Evolutionary conservation across 2,888 invertebrate genomes (phyloP).

Genomic region (Criorhina ranunculi): DNA sequence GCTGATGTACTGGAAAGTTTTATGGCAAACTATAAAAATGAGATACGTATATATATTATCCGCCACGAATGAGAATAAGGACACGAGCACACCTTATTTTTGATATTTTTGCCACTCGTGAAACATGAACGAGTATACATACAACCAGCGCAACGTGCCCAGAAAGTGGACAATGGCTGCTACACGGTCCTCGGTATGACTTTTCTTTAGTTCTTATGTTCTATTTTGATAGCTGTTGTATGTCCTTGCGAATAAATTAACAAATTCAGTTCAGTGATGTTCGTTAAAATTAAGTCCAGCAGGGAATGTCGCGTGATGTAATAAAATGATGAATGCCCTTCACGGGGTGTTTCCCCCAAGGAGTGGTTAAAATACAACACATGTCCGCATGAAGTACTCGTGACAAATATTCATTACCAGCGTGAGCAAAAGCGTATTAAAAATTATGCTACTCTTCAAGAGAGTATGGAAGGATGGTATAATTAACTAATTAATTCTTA

Average conservation of each 20-base stretch:
- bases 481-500: slow-evolving; percentile 56
- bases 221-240: slow-evolving; percentile 7
- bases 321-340: slow-evolving; percentile 67
- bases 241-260: slow-evolving; percentile 63
- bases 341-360: slow-evolving; percentile 66
- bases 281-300: slow-evolving; percentile 49
- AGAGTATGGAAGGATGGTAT: slow-evolving; percentile 9
- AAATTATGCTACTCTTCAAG: slow-evolving; percentile 1
- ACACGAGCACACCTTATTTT: slow-evolving; percentile 46
- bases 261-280: slow-evolving; percentile 34
- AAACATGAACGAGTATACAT: slow-evolving; percentile 12
- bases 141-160: slow-evolving; percentile 7
- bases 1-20: slow-evolving; percentile 41
- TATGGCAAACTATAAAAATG: slow-evolving; percentile 48
- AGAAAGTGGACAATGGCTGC: slow-evolving; percentile 21
- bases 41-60: slow-evolving; percentile 44
- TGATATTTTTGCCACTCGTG: slow-evolving; percentile 9
- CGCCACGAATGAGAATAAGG: slow-evolving; percentile 6
- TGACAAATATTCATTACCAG: slow-evolving; percentile 68
- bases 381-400: slow-evolving; percentile 52
- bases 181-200: not conserved
- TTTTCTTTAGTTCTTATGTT: slow-evolving; percentile 21
- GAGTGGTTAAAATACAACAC: slow-evolving; percentile 60
- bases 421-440: slow-evolving; percentile 48
- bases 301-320: slow-evolving; percentile 68